Conservation (phyloP, 2,888 invertebrate species). For the Drosophila emarginata region DNA sequence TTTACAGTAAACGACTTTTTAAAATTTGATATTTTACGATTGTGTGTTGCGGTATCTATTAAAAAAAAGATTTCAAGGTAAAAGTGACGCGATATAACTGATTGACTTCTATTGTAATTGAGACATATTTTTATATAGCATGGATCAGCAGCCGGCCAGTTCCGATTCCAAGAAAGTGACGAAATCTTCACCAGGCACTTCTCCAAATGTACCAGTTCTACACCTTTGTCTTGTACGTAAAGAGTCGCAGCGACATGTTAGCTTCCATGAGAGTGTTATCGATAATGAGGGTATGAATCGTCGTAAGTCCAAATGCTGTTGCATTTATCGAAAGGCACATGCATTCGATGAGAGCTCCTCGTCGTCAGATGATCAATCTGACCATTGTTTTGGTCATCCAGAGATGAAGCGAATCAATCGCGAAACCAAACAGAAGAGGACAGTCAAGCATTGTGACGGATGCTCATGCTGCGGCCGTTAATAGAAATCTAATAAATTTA, state of each 20-base stretch:
- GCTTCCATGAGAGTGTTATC: constrained; percentile 50
- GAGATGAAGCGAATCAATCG: constrained; percentile 55
- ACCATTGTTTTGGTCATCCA: constrained; percentile 65
- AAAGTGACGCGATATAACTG: too few species aligned
- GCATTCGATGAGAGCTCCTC: constrained; percentile 61
- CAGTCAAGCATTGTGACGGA: background rate
- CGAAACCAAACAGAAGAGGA: background rate
- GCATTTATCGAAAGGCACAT: constrained; percentile 59
- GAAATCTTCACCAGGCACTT: too few species aligned
- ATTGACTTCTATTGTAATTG: too few species aligned
- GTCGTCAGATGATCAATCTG: constrained; percentile 68
- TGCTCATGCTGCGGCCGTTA: background rate
- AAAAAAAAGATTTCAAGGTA: too few species aligned
- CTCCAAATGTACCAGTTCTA: constrained; percentile 32
- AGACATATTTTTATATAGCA: too few species aligned
- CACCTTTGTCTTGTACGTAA: constrained; percentile 39
- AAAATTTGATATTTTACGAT: too few species aligned
- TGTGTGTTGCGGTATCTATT: too few species aligned
- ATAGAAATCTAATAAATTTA: background rate
- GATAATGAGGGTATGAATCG: constrained; percentile 61
- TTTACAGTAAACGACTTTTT: too few species aligned
- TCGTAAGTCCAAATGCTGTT: constrained; percentile 65
- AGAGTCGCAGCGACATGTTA: constrained; percentile 35
- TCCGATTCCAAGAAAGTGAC: constrained; percentile 1
- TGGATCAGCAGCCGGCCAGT: too few species aligned